Percentiles rank a stretch among this genome's conserved stretches.
phyloP scores from a whole-genome alignment of 2,888 invertebrate genomes.

The Cyaniris semiargus region DNA sequence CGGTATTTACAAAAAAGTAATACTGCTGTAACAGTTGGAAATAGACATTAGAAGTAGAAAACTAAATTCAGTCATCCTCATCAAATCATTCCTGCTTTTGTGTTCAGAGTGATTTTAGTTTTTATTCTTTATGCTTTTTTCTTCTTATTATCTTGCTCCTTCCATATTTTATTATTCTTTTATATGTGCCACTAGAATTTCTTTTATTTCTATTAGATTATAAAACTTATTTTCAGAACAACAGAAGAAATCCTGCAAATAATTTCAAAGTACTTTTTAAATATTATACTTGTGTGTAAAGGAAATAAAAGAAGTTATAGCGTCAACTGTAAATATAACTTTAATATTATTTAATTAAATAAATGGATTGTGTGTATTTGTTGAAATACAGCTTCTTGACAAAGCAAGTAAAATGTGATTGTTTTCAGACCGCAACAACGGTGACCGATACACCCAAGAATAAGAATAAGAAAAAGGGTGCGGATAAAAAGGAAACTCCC shows the following conservation, averaged over 20 bases:
- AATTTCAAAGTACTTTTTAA: background rate
- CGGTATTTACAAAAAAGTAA: background rate
- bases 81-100: slow-evolving; percentile 29
- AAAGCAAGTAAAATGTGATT: background rate
- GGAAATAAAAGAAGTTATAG: slow-evolving; percentile 7
- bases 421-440: slow-evolving; percentile 24
- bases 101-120: slow-evolving; percentile 27
- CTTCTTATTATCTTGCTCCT: slow-evolving; percentile 19
- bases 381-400: background rate
- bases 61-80: slow-evolving; percentile 21
- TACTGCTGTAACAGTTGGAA: background rate
- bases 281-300: background rate
- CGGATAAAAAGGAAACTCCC: slow-evolving; percentile 10
- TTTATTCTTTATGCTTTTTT: slow-evolving; percentile 22
- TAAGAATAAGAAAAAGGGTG: slow-evolving; percentile 29
- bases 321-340: background rate
- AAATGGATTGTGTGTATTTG: background rate
- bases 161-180: slow-evolving; percentile 21
- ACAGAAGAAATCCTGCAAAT: background rate
- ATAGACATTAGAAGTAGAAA: background rate
- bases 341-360: background rate
- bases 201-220: slow-evolving; percentile 17
- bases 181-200: slow-evolving; percentile 23
- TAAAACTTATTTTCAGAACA: background rate
- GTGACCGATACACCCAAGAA: slow-evolving; percentile 23